phyloP scores from a whole-genome alignment of 2,888 invertebrate species.

The Orthosia incerta region DNA sequence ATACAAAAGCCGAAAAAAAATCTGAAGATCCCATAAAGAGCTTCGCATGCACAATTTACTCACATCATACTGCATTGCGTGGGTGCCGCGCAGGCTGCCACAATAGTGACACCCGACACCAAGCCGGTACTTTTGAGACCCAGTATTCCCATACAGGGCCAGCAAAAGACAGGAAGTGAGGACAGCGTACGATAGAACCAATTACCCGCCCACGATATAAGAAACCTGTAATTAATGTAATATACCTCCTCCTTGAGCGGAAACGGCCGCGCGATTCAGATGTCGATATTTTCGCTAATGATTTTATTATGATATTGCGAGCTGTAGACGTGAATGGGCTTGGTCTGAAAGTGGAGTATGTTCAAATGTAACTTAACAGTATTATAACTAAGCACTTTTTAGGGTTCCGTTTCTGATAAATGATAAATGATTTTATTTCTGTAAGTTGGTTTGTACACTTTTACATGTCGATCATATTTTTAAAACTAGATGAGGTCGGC shows the following conservation, averaged over 20 bases:
- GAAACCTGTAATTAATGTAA: constrained; percentile 90
- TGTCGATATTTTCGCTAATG: constrained; percentile 65
- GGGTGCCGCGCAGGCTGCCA: constrained; percentile 84
- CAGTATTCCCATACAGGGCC: constrained; percentile 73
- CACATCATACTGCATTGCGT: constrained; percentile 68
- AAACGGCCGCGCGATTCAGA: constrained; percentile 72
- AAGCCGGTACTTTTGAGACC: constrained; percentile 80
- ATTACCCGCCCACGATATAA: constrained; percentile 89
- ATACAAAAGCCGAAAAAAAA: constrained; percentile 35
- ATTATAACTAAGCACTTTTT: not conserved
- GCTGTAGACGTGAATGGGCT: not conserved
- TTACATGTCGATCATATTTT: no score
- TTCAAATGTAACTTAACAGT: not conserved
- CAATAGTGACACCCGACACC: constrained; percentile 86
- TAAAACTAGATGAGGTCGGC: no score
- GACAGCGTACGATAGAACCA: constrained; percentile 87
- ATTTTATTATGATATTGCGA: constrained; percentile 48
- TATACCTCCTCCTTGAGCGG: constrained; percentile 82
- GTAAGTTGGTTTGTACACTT: no score
- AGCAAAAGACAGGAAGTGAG: constrained; percentile 89
- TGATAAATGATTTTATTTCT: no score
- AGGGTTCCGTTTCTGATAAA: no score
- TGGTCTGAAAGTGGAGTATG: constrained; percentile 5
- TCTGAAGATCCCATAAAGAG: constrained; percentile 31
- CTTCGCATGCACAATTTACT: constrained; percentile 67